These are phyloP conservation scores for Hydrozoanthus tunicans DNA, from an alignment of 64 coral and sea anemone genomes.

Conservation along the genomic window DNA sequence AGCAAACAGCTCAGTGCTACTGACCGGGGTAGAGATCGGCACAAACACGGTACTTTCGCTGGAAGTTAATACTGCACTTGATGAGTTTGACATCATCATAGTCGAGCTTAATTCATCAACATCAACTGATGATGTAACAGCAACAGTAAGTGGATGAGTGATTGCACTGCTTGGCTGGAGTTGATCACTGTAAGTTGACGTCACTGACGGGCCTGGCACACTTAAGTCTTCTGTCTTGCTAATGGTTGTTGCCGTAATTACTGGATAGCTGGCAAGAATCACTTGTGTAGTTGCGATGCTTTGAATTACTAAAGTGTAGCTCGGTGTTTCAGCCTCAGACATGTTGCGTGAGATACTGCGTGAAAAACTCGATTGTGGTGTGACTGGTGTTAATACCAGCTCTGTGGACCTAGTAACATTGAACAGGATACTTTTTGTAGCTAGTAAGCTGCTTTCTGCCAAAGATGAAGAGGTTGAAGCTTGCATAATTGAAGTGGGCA, in stretches of 20 bases:
- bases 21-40: not conserved
- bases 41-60: not conserved
- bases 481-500: not conserved
- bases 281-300: not conserved
- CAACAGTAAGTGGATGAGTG: not conserved
- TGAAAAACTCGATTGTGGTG: not conserved
- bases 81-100: not conserved
- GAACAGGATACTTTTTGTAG: conserved; percentile 4
- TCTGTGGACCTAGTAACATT: not conserved
- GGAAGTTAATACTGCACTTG: not conserved
- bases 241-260: not conserved
- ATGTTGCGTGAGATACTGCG: not conserved
- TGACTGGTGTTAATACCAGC: not conserved
- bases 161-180: not conserved
- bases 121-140: not conserved
- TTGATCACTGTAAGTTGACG: not conserved
- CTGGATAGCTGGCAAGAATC: not conserved
- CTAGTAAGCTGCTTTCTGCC: not conserved
- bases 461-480: not conserved
- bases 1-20: not conserved
- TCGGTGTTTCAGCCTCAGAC: not conserved
- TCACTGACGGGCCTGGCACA: not conserved
- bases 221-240: not conserved
- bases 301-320: not conserved
- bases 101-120: not conserved